A percentile compares a stretch with the other conserved stretches of the same genome.
Conservation (phyloP, 2,888 invertebrate species). For the Exephanes ischioxanthus region DNA sequence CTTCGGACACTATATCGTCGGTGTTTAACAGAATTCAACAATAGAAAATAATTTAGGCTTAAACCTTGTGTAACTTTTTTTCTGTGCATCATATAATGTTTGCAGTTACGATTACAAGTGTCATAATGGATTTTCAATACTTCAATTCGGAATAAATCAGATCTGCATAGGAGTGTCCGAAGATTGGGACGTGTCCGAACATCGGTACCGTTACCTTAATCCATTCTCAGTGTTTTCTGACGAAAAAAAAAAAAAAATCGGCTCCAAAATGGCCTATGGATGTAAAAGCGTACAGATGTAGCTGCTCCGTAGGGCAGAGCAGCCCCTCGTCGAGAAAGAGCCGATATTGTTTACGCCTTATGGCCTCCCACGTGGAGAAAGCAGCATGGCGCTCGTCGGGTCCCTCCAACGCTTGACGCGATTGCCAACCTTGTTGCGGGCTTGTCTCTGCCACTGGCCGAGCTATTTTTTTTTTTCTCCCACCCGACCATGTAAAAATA, state of each 20-base stretch:
- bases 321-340: conserved; percentile 65
- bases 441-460: conserved; percentile 49
- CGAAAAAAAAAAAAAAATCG: conserved; percentile 39
- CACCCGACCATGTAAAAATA: conserved; percentile 6
- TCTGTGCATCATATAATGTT: too few relatives aligned
- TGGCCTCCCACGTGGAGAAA: conserved; percentile 83
- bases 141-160: too few relatives aligned
- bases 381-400: conserved; percentile 79
- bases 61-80: too few relatives aligned
- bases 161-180: too few relatives aligned
- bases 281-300: conserved; percentile 5
- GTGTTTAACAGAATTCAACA: too few relatives aligned
- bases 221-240: conserved; percentile 54
- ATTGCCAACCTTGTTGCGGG: conserved; percentile 48
- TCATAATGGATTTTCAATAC: too few relatives aligned
- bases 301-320: conserved; percentile 26
- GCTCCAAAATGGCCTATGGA: conserved; percentile 61
- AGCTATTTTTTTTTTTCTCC: conserved; percentile 21
- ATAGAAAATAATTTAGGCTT: too few relatives aligned
- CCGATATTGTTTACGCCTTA: conserved; percentile 82
- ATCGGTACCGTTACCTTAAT: too few relatives aligned
- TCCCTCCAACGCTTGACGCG: conserved; percentile 69
- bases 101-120: too few relatives aligned
- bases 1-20: too few relatives aligned
- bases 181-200: too few relatives aligned